Evolutionary conservation across 2,797 vertebrate species (phyloP), one percentile per base, ranked within the genome.

Genomic region (Apogon hyalosoma): DNA sequence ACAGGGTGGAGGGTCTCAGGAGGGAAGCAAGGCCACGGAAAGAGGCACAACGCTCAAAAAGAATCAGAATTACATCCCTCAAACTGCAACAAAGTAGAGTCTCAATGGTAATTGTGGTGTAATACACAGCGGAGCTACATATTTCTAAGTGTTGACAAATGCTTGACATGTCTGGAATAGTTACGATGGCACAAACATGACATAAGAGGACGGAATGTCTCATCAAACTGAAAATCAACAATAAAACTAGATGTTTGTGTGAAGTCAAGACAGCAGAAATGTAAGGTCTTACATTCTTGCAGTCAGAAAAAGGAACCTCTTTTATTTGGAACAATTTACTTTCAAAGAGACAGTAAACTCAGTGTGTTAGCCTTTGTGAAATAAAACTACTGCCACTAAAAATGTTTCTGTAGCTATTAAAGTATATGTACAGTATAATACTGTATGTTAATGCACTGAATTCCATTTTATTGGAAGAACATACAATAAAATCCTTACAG

Each of bases 1-100:
- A 92, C 55, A 19, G 90, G 89, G 90, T 80, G 88, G 87, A 88
- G 77, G 82, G 72, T 78, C 85, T 79, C 62, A 14, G 63, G 79
- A 70, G 87, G 73, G 51, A 71, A 49, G 48, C 14, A 39, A 75
- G 73, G 82, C 64, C 24, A 4, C 52, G 38, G 56, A 86, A 80
- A 77, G 59, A 52, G 31, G 16, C 54, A 8, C 40, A 56, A 18
- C 46, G 2, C 31, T 57, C 18, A 21, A 18, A 73, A 62, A 70
- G 39, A 58, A 56, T 49, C 58, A 54, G 24, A 69, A 47, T 59
- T 53, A 65, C 38, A 38, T 73, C 45, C 36, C 33, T 57, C 45
- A 38, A 72, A 75, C 31, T 21, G 57, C 38, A 45, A 70, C n/a
- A 19, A 18, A 76, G 19, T 15, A 10, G 15, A 5, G 11, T 61